Evolutionary conservation across 2,888 invertebrate species (phyloP), one percentile per base, ranked within the genome.

Genomic region (Parasteatoda lunata): DNA sequence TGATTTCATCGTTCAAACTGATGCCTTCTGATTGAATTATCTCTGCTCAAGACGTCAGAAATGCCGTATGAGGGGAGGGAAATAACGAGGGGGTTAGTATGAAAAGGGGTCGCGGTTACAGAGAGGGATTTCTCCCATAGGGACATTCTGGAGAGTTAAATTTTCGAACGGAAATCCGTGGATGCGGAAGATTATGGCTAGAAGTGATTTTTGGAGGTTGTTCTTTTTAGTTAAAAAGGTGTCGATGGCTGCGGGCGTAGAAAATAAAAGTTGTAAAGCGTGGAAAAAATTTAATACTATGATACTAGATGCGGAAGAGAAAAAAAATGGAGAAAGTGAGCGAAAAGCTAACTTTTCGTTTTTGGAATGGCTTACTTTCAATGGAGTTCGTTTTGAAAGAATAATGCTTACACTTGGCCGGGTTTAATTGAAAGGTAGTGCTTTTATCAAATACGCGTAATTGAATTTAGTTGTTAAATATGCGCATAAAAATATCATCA

Each of bases 1-100:
- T 83, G 88, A 88, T 83, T 88, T 83, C 83, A 88, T 88, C 88
- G 70, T 82, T 83, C 77, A 80, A 80, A 80, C 75, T 80, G 85
- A 85, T 85, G 85, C 85, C 76, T 48, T 66, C 70, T 86, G 78
- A 88, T 88, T 88, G 88, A 77, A 88, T 88, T 88, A 88, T 48
- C 59, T 68, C n/a, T 52, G 72, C 77, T 84, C 76, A 85, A 79
- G 78, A 80, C 85, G 71, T 71, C 85, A 71, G 80, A 70, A 48
- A 30, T 45, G 45, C 59, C 51, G 52, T 64, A 51, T 15, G 82
- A 77, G 75, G 11, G 84, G 81, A 59, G 52, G 54, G 30, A 66
- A 47, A 79, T 79, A 47, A 70, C 30, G 51, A 52, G 78, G 78
- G n/a, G 59, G 59, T 51, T 8, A 30, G n/a, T 30, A 69, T 48